Conservation (phyloP, 2,888 invertebrate genomes). For the Aphodius granarius region DNA sequence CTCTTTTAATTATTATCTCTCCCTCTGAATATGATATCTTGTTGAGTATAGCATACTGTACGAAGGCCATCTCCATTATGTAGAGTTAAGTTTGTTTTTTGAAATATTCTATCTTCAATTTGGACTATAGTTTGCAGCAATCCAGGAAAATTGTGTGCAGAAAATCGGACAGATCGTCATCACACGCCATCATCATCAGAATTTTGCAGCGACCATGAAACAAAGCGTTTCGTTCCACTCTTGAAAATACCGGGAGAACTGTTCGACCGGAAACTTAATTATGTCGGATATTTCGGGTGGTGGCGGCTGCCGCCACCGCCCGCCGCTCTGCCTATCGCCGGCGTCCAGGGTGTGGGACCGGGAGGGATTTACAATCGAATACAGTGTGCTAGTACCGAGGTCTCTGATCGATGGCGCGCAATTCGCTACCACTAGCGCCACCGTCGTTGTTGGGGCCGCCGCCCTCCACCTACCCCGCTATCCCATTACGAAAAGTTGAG, state of each 20-base stretch:
- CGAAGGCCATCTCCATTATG: not conserved
- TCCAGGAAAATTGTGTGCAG: not conserved
- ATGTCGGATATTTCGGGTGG: conserved; percentile 49
- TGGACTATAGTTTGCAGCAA: not conserved
- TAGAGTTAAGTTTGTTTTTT: not conserved
- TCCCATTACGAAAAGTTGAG: conserved; percentile 14
- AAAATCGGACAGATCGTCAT: not conserved
- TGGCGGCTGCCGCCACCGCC: not conserved
- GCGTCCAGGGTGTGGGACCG: not conserved
- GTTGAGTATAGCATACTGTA: too few species aligned
- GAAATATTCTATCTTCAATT: not conserved
- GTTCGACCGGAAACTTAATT: conserved; percentile 52
- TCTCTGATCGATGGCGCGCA: conserved; percentile 44
- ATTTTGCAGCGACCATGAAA: not conserved
- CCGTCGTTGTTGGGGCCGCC: not conserved
- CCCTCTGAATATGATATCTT: not conserved
- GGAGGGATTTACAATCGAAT: conserved; percentile 49
- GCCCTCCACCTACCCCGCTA: not conserved
- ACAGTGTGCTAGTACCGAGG: conserved; percentile 30
- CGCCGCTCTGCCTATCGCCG: not conserved
- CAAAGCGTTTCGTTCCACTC: conserved; percentile 18
- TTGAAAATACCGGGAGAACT: conserved; percentile 44
- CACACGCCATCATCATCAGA: not conserved
- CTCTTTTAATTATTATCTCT: not conserved
- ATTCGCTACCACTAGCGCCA: conserved; percentile 11